Conservation (phyloP, 1,140 invertebrate species). For the Ostrea edulis region DNA sequence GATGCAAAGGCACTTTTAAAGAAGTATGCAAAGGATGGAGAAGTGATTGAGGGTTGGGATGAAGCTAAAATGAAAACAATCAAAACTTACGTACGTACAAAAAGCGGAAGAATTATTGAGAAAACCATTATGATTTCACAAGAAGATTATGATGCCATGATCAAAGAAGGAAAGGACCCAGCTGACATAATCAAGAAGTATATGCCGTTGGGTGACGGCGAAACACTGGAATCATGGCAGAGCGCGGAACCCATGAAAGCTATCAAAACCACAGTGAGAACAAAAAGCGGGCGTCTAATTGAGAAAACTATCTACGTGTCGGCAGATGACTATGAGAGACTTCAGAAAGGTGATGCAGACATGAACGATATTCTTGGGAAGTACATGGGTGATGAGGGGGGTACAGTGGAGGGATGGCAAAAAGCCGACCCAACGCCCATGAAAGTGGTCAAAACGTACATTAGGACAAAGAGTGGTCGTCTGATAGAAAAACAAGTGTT, state of each 20-base stretch:
- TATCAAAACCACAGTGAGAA: slow-evolving; percentile 75
- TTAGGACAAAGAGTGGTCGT: slow-evolving; percentile 76
- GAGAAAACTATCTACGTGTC: slow-evolving; percentile 77
- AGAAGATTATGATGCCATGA: slow-evolving; percentile 76
- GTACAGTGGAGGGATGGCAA: slow-evolving; percentile 73
- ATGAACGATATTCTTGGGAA: slow-evolving; percentile 70
- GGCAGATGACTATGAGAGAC: slow-evolving; percentile 76
- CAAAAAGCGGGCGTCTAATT: slow-evolving; percentile 77
- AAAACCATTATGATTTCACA: slow-evolving; percentile 77
- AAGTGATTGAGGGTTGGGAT: slow-evolving; percentile 76
- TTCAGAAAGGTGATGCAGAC: slow-evolving; percentile 72
- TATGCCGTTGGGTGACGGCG: slow-evolving; percentile 71
- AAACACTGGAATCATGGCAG: slow-evolving; percentile 75
- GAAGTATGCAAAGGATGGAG: slow-evolving; percentile 75
- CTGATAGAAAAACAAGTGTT: slow-evolving; percentile 77
- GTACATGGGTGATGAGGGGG: slow-evolving; percentile 72
- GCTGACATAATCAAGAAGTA: slow-evolving; percentile 75
- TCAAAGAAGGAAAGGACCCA: slow-evolving; percentile 72
- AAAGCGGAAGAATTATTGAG: slow-evolving; percentile 76
- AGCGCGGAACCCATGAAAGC: slow-evolving; percentile 76
- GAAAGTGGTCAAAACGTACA: slow-evolving; percentile 76
- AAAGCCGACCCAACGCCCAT: slow-evolving; percentile 66
- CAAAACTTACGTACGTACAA: slow-evolving; percentile 77
- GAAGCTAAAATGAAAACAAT: slow-evolving; percentile 78
- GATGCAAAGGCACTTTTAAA: slow-evolving; percentile 73